These are phyloP conservation scores for Polydrusus tereticollis DNA, from an alignment of 2,888 invertebrate species.

Conservation along the genomic window DNA sequence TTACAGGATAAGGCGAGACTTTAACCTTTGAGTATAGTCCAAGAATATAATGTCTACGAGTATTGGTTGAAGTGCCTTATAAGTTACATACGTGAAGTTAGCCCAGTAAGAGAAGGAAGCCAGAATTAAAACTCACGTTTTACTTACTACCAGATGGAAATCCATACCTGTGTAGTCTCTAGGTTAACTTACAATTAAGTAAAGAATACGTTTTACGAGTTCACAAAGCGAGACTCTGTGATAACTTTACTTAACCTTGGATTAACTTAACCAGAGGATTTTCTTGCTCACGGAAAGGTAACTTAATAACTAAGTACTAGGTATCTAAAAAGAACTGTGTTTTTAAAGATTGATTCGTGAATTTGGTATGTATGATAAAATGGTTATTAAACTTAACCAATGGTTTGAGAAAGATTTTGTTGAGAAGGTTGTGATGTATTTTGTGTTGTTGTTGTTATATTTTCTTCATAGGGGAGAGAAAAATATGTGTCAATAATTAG, in stretches of 20 bases:
- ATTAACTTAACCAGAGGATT: not conserved
- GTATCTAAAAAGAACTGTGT: no score
- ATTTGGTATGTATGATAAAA: not conserved
- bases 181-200: not conserved
- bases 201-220: not conserved
- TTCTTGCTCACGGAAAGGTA: not conserved
- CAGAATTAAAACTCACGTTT: no score
- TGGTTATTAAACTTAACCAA: not conserved
- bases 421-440: conserved; percentile 12
- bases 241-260: not conserved
- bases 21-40: not conserved
- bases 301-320: not conserved
- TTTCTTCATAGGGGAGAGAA: not conserved
- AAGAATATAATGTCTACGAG: not conserved
- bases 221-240: not conserved
- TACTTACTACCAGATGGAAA: not conserved
- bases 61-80: not conserved
- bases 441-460: conserved; percentile 3
- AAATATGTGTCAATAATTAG: not conserved
- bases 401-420: not conserved
- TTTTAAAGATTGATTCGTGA: not conserved
- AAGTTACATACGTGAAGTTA: not conserved
- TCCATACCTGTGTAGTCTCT: not conserved
- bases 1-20: conserved; percentile 68
- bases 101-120: no score